Conservation (phyloP, 2,888 invertebrate genomes). For the Acleris cristana region DNA sequence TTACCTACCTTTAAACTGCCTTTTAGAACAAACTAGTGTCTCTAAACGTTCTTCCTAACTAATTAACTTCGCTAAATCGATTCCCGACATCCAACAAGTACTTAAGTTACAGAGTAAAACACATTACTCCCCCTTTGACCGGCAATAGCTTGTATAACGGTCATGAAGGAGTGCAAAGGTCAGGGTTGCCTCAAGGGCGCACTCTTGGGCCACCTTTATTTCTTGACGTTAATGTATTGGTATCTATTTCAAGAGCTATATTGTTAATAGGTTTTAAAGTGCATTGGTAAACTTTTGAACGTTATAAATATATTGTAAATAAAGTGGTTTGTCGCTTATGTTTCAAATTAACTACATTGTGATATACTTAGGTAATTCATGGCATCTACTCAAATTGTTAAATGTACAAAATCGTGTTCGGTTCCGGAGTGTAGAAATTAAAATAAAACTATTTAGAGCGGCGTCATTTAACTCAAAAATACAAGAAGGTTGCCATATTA, state of each 20-base stretch:
- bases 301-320: neutral
- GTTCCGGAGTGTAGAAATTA: no score
- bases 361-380: no score
- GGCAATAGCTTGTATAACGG: no score
- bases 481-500: no score
- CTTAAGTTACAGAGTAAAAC: conserved; percentile 1
- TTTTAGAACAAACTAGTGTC: neutral
- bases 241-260: conserved; percentile 6
- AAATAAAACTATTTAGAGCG: no score
- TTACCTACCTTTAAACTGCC: neutral
- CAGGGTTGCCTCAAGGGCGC: conserved; percentile 45
- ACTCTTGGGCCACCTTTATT: no score
- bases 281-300: neutral
- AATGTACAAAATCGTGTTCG: no score
- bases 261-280: conserved; percentile 1
- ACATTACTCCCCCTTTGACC: conserved; percentile 1
- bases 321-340: no score
- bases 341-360: no score
- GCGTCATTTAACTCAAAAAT: no score
- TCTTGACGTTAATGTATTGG: conserved; percentile 22
- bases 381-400: no score
- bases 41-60: neutral
- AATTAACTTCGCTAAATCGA: neutral
- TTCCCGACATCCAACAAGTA: neutral
- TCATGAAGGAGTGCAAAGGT: conserved; percentile 2